Base-by-base conservation (phyloP, 2,888 invertebrate species). In the Scaeva pyrastri region DNA sequence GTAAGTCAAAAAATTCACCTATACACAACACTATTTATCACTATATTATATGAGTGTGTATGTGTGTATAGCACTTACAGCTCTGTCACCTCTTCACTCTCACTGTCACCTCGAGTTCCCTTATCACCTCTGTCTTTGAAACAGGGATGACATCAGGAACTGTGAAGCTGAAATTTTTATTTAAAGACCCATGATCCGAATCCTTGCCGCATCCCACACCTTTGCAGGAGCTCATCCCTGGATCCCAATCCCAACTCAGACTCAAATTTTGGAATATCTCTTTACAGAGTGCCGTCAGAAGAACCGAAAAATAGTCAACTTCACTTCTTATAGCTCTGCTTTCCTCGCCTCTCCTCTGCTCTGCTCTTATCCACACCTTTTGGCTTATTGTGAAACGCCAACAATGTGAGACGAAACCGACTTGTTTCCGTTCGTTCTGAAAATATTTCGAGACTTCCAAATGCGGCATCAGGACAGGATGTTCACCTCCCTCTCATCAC, bases 1-100 rank as follows among this genome's bases (percentile, higher is more conserved):
- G 93, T 93, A 88, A 92, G 93, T 90, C 87, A 62, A 68, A 76
- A 71, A 76, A 66, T 39, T 52, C 60, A 75, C 45, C 70, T 83
- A 56, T 39, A 31, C 56, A 14, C 55, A 72, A 68, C n/a, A n/a
- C 52, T 64, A 76, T 79, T n/a, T 88, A 75, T 82, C 52, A 45
- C 2, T 7, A 19, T 31, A 31, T 31, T n/a, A 8, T 31, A 31
- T 8, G 26, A 26, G 7, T 31, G 7, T 2, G 6, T 31, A 31
- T 31, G 8, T 31, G 8, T 31, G 8, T 5, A 8, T 7, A 31
- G 5, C 31, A 8, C 2, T 12, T 16, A 43, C 52, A 4, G 5
- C 12, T 31, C 36, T 19, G 26, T 60, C 31, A 23, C 1, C 41
- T 41, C n/a, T 43, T 16, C 16, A n/a, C 64, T 56, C 48, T 45